Percentiles rank a stretch among this genome's conserved stretches.
Evolutionary conservation across 2,113 vertebrate species (phyloP).

Genomic region (Copsychus sechellarum): DNA sequence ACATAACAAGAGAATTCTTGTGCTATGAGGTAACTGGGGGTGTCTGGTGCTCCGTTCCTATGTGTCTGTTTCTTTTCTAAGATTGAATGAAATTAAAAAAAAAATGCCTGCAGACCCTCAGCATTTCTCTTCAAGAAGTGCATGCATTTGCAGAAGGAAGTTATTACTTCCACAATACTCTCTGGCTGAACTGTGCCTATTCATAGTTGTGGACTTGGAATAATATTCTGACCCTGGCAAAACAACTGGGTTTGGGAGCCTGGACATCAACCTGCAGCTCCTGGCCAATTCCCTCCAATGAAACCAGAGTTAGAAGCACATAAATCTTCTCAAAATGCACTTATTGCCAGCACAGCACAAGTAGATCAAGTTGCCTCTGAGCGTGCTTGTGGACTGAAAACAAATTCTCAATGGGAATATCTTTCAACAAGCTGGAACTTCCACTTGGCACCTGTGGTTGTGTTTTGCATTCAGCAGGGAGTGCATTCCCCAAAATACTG

Average conservation of each 20-base stretch:
- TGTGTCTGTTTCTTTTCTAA: not conserved
- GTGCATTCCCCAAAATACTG: not conserved
- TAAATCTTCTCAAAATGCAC: not conserved
- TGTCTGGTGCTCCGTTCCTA: not conserved
- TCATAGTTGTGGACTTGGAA: not conserved
- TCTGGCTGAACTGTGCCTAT: not conserved
- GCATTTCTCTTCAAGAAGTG: not conserved
- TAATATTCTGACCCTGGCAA: not conserved
- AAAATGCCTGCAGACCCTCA: not conserved
- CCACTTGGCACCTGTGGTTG: not conserved
- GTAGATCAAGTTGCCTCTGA: not conserved
- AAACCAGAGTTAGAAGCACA: not conserved
- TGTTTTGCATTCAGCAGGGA: not conserved
- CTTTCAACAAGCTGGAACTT: not conserved
- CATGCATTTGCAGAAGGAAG: not conserved
- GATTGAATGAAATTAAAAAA: not conserved
- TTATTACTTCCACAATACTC: not conserved
- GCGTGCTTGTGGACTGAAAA: not conserved
- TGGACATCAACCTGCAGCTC: accelerated
- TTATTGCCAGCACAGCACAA: not conserved
- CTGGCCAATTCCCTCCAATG: not conserved
- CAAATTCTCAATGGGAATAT: not conserved
- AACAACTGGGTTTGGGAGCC: not conserved
- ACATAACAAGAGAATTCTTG: not conserved
- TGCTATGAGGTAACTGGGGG: not conserved